These are phyloP conservation scores for Molanna angustata DNA, from an alignment of 2,888 invertebrate genomes.

Conservation along the genomic window DNA sequence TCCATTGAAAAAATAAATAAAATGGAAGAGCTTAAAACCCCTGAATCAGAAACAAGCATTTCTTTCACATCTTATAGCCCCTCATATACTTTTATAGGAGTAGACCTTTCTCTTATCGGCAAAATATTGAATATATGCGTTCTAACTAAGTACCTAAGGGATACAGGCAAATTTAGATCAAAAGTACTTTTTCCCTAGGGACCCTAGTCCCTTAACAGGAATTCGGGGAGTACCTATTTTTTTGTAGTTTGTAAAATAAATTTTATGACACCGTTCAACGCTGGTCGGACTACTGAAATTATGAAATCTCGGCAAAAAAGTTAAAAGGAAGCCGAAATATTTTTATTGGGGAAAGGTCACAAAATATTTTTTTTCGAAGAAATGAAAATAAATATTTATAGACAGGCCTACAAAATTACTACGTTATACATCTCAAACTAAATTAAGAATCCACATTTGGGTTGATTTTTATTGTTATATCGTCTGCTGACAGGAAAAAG, in stretches of 20 bases:
- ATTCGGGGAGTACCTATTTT: not conserved
- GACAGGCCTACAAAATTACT: too few relatives aligned
- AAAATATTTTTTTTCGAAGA: too few relatives aligned
- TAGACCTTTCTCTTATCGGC: constrained; percentile 15
- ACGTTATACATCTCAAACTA: too few relatives aligned
- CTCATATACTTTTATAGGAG: constrained; percentile 18
- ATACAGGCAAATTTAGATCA: too few relatives aligned
- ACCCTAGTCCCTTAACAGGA: not conserved
- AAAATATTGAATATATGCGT: not conserved
- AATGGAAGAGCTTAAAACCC: constrained; percentile 9
- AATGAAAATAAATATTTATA: too few relatives aligned
- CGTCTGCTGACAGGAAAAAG: too few relatives aligned
- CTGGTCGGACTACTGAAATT: constrained; percentile 26
- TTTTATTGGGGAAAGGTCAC: not conserved
- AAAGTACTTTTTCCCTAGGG: too few relatives aligned
- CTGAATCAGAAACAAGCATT: constrained; percentile 8
- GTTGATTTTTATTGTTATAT: too few relatives aligned
- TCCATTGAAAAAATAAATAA: too few relatives aligned
- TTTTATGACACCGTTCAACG: constrained; percentile 25
- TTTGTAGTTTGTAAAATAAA: constrained; percentile 7
- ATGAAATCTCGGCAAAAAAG: constrained; percentile 2
- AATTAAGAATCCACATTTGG: too few relatives aligned
- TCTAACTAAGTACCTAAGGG: not conserved
- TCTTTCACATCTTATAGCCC: constrained; percentile 13
- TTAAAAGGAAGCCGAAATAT: constrained; percentile 8